These are phyloP conservation scores for pig (Sus scrofa) DNA, from an alignment of 2,113 vertebrate genomes.

Conservation along the genomic window DNA sequence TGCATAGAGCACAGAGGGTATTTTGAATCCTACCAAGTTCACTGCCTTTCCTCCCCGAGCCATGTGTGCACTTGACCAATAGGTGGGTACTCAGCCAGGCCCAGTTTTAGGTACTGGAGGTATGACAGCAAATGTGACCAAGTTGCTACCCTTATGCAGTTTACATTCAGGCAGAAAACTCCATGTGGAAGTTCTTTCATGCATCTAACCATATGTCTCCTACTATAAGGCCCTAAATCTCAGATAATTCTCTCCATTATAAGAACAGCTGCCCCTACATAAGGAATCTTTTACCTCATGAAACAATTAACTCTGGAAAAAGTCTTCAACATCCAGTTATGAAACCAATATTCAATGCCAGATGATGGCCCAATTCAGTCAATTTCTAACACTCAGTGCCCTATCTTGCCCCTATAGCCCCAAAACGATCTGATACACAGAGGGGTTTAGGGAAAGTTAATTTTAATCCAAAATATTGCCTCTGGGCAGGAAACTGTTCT, in stretches of 20 bases:
- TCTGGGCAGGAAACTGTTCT: neutral
- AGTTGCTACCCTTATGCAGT: neutral
- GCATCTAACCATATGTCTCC: neutral
- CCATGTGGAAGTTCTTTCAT: neutral
- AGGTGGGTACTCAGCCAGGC: neutral
- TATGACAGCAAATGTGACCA: neutral
- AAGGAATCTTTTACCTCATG: neutral
- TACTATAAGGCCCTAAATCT: neutral
- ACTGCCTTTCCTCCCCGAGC: neutral
- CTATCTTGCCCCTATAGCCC: neutral
- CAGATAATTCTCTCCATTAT: neutral
- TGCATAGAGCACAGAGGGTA: neutral
- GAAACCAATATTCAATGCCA: neutral
- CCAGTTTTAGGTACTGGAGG: neutral
- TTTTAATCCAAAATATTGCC: slow-evolving; percentile 50
- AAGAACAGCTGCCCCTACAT: neutral
- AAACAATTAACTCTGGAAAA: neutral
- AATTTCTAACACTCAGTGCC: neutral
- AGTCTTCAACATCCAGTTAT: neutral
- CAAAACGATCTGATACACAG: neutral
- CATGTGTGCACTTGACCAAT: neutral
- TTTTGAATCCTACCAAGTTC: neutral
- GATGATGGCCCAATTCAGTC: neutral
- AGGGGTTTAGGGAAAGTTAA: neutral
- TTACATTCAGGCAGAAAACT: neutral